A percentile compares a stretch with the other conserved stretches of the same genome.
Conservation (phyloP, 2,113 vertebrate genomes). For the Felis chaus region DNA sequence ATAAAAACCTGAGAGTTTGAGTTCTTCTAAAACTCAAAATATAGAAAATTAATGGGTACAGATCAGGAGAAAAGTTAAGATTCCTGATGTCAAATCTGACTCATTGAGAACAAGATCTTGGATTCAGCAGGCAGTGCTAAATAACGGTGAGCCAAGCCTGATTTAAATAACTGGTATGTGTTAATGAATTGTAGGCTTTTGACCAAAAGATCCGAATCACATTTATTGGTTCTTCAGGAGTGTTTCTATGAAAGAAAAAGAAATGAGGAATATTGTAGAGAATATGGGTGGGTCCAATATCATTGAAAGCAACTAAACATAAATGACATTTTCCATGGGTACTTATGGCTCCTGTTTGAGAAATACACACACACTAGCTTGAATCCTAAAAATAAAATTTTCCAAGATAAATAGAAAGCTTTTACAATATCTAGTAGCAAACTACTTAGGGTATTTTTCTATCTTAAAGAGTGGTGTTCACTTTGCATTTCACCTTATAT, state of each 20-base stretch:
- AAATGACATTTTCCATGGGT: background rate
- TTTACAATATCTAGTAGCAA: background rate
- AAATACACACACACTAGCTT: background rate
- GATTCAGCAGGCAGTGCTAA: background rate
- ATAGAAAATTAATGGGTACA: background rate
- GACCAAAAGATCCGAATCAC: background rate
- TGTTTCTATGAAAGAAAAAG: background rate
- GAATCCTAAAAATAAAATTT: background rate
- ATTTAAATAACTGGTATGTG: background rate
- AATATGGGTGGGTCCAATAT: background rate
- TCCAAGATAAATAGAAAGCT: background rate
- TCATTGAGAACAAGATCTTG: background rate
- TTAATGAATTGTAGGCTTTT: background rate
- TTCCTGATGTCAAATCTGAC: background rate
- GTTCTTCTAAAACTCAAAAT: background rate
- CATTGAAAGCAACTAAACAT: background rate
- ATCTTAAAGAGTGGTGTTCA: background rate
- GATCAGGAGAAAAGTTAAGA: background rate
- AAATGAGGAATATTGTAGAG: background rate
- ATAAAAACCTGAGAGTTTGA: background rate
- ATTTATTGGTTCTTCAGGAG: background rate
- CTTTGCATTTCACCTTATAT: background rate
- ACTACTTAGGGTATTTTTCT: background rate
- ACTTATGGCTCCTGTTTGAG: background rate
- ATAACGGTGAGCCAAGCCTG: background rate